Evolutionary conservation across 2,797 vertebrate species (phyloP).

Genomic region (Onychomys torridus): DNA sequence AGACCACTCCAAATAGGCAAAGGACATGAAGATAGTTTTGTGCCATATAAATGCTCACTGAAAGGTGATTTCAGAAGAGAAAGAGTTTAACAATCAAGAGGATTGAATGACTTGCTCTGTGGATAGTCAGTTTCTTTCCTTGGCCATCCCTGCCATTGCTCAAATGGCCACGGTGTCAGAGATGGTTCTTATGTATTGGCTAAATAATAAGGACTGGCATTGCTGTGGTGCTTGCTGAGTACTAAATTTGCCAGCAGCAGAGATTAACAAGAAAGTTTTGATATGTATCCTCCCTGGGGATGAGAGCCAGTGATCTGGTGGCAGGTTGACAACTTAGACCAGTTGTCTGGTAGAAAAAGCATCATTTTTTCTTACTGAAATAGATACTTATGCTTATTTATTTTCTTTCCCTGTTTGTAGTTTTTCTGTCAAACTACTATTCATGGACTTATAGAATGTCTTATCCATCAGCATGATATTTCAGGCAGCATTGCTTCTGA

Average conservation of each 20-base stretch:
- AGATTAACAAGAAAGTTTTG: background rate
- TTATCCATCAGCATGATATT: background rate
- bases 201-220: background rate
- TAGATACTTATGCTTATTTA: background rate
- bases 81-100: background rate
- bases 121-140: background rate
- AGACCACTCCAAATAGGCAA: background rate
- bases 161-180: background rate
- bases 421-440: background rate
- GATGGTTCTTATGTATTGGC: background rate
- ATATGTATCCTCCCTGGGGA: background rate
- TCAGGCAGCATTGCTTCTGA: background rate
- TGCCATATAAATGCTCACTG: background rate
- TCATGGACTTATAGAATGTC: background rate
- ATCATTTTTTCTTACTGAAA: background rate
- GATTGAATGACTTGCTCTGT: background rate
- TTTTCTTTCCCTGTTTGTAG: background rate
- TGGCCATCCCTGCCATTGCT: background rate
- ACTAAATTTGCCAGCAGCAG: background rate
- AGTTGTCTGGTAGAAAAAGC: background rate
- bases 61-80: background rate
- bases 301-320: background rate
- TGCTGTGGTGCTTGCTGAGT: background rate
- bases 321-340: background rate
- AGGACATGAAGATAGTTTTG: background rate